Percentiles rank a stretch among this genome's conserved stretches.
Conservation (phyloP, 2,888 invertebrate genomes). For the Mamestra brassicae region DNA sequence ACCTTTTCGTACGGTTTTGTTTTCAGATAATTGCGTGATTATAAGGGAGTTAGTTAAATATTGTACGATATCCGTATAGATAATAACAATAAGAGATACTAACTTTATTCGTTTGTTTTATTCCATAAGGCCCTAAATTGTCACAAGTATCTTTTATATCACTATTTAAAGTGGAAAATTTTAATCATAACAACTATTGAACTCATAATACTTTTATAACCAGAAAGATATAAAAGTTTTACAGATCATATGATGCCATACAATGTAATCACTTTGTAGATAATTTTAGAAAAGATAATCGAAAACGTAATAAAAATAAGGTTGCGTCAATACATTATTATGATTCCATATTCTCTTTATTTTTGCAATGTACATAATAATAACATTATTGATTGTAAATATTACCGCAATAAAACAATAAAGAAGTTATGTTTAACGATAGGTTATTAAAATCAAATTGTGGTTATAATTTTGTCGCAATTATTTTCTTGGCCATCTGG, state of each 20-base stretch:
- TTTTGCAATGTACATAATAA: conserved; percentile 4
- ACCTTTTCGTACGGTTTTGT: conserved; percentile 4
- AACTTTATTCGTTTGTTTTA: neutral
- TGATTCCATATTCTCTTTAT: neutral
- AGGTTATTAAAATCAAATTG: conserved; percentile 14
- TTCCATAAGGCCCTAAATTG: neutral
- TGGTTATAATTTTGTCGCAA: conserved; percentile 21
- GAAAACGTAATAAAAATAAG: neutral
- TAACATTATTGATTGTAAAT: neutral
- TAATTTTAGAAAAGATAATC: conserved; percentile 6
- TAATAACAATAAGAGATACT: neutral
- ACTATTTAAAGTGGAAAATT: neutral
- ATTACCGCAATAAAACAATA: conserved; percentile 15
- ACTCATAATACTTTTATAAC: conserved; percentile 3
- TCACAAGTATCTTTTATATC: neutral
- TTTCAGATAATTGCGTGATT: conserved; percentile 7
- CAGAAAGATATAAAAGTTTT: conserved; percentile 10
- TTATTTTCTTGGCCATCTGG: conserved; percentile 33
- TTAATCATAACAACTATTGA: neutral
- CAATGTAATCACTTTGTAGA: neutral
- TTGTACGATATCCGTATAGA: neutral
- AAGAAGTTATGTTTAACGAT: conserved; percentile 17
- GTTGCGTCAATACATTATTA: conserved; percentile 20
- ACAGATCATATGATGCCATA: neutral
- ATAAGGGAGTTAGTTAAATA: neutral